phyloP scores from a whole-genome alignment of 2,113 vertebrate species.

The Patagioenas fasciata region DNA sequence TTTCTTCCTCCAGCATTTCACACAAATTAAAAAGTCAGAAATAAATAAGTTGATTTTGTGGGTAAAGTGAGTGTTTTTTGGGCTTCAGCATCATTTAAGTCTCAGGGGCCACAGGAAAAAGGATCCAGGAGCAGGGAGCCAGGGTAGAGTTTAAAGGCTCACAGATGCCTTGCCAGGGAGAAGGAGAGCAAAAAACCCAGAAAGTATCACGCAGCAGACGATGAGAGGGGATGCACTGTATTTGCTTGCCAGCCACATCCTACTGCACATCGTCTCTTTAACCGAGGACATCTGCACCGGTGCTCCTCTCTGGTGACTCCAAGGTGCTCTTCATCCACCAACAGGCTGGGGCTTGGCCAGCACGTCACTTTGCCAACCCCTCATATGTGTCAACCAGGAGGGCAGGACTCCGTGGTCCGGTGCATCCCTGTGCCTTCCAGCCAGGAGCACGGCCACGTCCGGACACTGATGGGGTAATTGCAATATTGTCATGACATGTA shows the following conservation, averaged over 20 bases:
- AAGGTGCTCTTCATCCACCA: background rate
- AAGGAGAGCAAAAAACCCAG: background rate
- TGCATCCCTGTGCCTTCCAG: background rate
- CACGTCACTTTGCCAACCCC: rapidly evolving
- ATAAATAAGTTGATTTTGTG: background rate
- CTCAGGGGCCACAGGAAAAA: background rate
- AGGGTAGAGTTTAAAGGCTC: background rate
- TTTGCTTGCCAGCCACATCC: background rate
- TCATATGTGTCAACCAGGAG: rapidly evolving
- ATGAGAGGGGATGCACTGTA: background rate
- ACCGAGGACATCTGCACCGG: rapidly evolving
- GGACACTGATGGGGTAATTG: constrained; percentile 33
- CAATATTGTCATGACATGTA: constrained; percentile 62
- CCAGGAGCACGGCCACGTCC: background rate
- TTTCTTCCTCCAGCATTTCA: background rate
- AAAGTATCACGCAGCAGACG: rapidly evolving
- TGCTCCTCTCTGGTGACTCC: background rate
- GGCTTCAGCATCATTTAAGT: background rate
- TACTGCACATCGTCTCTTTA: background rate
- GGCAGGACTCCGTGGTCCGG: background rate
- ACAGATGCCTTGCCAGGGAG: background rate
- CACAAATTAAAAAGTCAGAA: background rate
- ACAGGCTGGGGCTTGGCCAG: background rate
- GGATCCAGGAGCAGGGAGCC: background rate
- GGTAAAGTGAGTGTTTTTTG: background rate